These are phyloP conservation scores for Cataglyphis cursor DNA, from an alignment of 2,888 invertebrate genomes.

Conservation along the genomic window DNA sequence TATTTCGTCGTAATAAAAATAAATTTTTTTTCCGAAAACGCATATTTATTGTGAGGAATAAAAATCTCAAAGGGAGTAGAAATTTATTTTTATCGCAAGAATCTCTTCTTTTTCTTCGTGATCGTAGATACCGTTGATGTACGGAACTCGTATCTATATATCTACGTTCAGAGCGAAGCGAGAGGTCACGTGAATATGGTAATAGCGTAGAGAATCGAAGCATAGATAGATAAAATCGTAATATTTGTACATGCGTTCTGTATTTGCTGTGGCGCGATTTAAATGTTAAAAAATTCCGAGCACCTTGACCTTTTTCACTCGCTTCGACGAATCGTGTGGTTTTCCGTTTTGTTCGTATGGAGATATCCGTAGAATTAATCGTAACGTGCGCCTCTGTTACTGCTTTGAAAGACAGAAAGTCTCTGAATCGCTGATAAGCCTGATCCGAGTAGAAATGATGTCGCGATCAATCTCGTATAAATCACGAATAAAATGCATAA, in stretches of 20 bases:
- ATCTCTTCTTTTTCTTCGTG: neutral
- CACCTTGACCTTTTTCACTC: constrained; percentile 59
- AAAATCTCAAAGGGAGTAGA: neutral
- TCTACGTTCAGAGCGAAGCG: constrained; percentile 21
- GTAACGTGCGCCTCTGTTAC: neutral
- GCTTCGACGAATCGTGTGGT: constrained; percentile 29
- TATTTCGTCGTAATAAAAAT: constrained; percentile 2
- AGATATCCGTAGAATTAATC: constrained; percentile 51
- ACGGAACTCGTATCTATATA: constrained; percentile 10
- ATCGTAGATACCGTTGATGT: constrained; percentile 25
- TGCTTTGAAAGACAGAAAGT: neutral
- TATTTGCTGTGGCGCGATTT: constrained; percentile 36
- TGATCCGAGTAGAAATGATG: neutral
- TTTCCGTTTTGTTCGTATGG: constrained; percentile 39
- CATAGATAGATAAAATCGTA: constrained; percentile 43
- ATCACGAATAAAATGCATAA: neutral
- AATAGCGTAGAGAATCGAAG: constrained; percentile 20
- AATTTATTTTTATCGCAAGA: constrained; percentile 3
- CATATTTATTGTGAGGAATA: neutral
- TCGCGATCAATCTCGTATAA: neutral
- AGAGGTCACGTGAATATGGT: constrained; percentile 44
- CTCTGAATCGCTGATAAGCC: neutral
- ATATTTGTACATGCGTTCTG: constrained; percentile 35
- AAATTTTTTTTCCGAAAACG: neutral
- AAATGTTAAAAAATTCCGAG: constrained; percentile 59